These are phyloP conservation scores for Xiphydria camelus DNA, from an alignment of 2,888 invertebrate species.

Conservation along the genomic window DNA sequence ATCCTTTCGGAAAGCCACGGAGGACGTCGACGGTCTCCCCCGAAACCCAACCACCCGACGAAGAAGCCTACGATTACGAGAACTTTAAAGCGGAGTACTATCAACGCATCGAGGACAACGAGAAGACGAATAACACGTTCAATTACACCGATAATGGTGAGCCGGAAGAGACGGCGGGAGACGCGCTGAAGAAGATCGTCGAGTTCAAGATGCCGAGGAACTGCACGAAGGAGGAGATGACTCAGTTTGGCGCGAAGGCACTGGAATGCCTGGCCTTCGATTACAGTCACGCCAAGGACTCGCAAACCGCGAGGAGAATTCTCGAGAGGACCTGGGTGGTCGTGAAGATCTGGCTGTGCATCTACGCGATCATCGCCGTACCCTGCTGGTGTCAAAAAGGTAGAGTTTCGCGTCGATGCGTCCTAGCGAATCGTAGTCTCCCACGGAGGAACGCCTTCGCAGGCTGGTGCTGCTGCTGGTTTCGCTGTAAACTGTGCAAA, in stretches of 20 bases:
- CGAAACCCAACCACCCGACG: slow-evolving; percentile 23
- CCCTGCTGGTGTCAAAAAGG: slow-evolving; percentile 62
- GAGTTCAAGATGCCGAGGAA: slow-evolving; percentile 53
- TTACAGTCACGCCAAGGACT: slow-evolving; percentile 40
- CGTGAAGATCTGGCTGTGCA: slow-evolving; percentile 55
- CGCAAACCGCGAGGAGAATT: slow-evolving; percentile 28
- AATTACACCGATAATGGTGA: slow-evolving; percentile 56
- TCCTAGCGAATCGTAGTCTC: too few relatives aligned
- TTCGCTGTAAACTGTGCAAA: slow-evolving; percentile 63
- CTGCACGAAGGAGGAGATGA: slow-evolving; percentile 59
- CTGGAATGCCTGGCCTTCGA: slow-evolving; percentile 56
- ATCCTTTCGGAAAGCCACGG: too few relatives aligned
- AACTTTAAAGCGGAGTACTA: slow-evolving; percentile 59
- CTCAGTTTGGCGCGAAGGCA: slow-evolving; percentile 56
- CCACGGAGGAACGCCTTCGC: slow-evolving; percentile 1
- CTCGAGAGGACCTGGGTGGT: slow-evolving; percentile 47
- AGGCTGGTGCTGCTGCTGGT: slow-evolving; percentile 69
- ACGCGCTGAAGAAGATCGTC: slow-evolving; percentile 50
- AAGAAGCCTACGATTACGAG: slow-evolving; percentile 55
- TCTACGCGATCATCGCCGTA: slow-evolving; percentile 58
- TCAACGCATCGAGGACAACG: slow-evolving; percentile 48
- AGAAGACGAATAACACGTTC: slow-evolving; percentile 50
- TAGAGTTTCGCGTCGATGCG: slow-evolving; percentile 23
- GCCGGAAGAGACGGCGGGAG: slow-evolving; percentile 47
- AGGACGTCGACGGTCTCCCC: too few relatives aligned